phyloP scores from a whole-genome alignment of 2,888 invertebrate species.

The Caenorhabditis doughertyi region DNA sequence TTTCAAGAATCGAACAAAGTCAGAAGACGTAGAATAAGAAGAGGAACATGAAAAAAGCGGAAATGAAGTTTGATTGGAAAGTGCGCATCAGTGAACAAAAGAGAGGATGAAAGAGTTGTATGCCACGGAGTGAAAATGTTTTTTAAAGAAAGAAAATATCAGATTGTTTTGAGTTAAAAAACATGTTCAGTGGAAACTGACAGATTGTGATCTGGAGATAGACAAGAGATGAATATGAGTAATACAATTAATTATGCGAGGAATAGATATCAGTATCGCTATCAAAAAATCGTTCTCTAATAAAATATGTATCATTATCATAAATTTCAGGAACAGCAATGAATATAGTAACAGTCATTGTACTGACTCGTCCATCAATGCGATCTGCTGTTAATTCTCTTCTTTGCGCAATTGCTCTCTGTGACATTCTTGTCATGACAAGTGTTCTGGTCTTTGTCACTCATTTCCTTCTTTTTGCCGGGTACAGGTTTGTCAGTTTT shows the following conservation, averaged over 20 bases:
- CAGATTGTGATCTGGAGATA: background rate
- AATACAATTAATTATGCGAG: too few species aligned
- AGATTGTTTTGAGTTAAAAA: background rate
- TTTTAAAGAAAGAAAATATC: background rate
- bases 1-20: slow-evolving; percentile 3
- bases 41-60: slow-evolving; percentile 4
- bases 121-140: slow-evolving; percentile 3
- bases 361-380: slow-evolving; percentile 81
- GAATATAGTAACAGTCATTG: slow-evolving; percentile 80
- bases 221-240: background rate
- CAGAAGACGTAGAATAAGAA: slow-evolving; percentile 6
- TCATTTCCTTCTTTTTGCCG: slow-evolving; percentile 78
- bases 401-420: slow-evolving; percentile 80
- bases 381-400: slow-evolving; percentile 76
- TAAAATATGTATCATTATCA: too few species aligned
- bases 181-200: background rate
- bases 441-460: slow-evolving; percentile 78
- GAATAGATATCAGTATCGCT: too few species aligned
- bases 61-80: slow-evolving; percentile 52
- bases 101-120: background rate
- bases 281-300: too few species aligned
- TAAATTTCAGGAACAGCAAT: slow-evolving; percentile 75
- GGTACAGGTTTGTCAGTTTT: slow-evolving; percentile 70
- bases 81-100: slow-evolving; percentile 48
- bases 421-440: slow-evolving; percentile 81